These are phyloP conservation scores for Callospermophilus lateralis DNA, from an alignment of 2,113 vertebrate species.

Conservation along the genomic window DNA sequence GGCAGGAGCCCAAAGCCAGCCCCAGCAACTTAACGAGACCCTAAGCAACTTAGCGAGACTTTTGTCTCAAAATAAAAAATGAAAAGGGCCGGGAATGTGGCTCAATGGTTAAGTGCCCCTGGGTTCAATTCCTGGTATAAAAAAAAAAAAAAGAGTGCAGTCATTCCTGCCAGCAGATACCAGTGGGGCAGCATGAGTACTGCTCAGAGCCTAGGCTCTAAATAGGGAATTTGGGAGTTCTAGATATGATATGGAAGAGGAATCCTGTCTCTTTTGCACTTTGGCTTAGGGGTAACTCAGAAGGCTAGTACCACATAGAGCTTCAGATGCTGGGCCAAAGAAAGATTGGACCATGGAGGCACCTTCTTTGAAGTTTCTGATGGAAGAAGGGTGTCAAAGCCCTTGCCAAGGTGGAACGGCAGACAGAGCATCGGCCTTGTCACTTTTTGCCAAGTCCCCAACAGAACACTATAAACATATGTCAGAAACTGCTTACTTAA, in stretches of 20 bases:
- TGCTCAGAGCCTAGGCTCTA: neutral
- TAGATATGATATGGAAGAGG: neutral
- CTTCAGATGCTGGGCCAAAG: neutral
- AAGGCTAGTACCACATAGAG: neutral
- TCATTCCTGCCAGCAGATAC: neutral
- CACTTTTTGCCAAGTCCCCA: neutral
- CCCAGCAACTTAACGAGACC: too few relatives aligned
- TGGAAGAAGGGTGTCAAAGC: neutral
- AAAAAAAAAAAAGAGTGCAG: neutral
- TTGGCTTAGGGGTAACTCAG: neutral
- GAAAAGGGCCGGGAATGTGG: too few relatives aligned
- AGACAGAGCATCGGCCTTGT: neutral
- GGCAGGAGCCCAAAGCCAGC: neutral
- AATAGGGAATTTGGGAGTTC: neutral
- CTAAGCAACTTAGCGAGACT: too few relatives aligned
- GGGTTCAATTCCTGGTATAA: too few relatives aligned
- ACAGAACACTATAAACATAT: neutral
- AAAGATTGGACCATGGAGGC: neutral
- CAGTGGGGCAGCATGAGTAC: neutral
- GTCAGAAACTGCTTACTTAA: constrained; percentile 17
- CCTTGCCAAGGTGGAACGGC: neutral
- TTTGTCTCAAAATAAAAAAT: too few relatives aligned
- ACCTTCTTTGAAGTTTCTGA: neutral
- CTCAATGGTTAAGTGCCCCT: too few relatives aligned
- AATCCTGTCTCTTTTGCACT: neutral